Evolutionary conservation across 2,888 invertebrate genomes (phyloP), one percentile per base, ranked within the genome.

Genomic region (Melipona bicolor): DNA sequence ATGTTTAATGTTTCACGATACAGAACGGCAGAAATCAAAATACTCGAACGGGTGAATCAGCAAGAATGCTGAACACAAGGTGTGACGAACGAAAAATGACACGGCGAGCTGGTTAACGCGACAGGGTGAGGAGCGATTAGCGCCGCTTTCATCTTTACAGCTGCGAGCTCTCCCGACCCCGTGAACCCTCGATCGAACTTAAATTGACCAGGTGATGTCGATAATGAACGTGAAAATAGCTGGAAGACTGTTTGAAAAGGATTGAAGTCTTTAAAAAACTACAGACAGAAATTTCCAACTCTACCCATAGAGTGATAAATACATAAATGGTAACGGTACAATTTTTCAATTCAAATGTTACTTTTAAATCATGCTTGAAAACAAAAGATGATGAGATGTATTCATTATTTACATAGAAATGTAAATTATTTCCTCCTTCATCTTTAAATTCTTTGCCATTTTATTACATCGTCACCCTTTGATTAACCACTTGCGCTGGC

Each of bases 61-160:
- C 83, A 52, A 36, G 49, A 73, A 81, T 49, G 56, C 50, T 64
- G 62, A 27, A 61, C 81, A 76, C 83, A 74, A 74, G 77, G 77
- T 81, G 83, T 82, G 82, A 83, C 82, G 82, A 82, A 83, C 62
- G 77, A 83, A 83, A 43, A 82, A 73, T 83, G 82, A 78, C 83
- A 84, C 75, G 78, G 70, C 54, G 72, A 74, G 72, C 78, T 82
- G 83, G 77, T 84, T 84, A 84, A 68, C 82, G 62, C 70, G 74
- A 62, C 82, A 77, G 74, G 78, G 83, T 27, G 77, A 78, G 78
- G 82, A 62, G 61, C 65, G 75, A 81, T 81, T 83, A 74, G 65
- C 74, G 74, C 68, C 74, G 84, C 78, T 77, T 83, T 78, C 71
- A 77, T 78, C 82, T 78, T 17, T 50, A 64, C 84, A 84, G 82